phyloP scores from a whole-genome alignment of 2,113 vertebrate species.

The Phoxinus phoxinus region DNA sequence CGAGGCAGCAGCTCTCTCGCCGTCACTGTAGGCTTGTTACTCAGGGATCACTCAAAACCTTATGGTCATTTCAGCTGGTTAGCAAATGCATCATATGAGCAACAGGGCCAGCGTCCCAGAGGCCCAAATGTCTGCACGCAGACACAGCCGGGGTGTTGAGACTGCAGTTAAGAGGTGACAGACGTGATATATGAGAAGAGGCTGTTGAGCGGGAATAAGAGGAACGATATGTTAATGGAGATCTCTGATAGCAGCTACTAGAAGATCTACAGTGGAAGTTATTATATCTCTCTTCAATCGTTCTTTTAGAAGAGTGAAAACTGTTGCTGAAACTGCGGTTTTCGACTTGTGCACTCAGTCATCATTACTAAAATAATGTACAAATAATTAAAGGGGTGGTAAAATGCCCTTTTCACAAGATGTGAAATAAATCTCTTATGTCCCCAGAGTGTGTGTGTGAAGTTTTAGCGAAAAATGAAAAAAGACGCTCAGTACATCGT shows the following conservation, averaged over 20 bases:
- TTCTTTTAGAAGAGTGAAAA: conserved; percentile 26
- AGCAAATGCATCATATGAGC: conserved; percentile 21
- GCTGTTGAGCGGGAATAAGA: background rate
- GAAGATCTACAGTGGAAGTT: conserved; percentile 28
- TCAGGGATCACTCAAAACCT: background rate
- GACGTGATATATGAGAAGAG: conserved; percentile 24
- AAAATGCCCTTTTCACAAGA: too few relatives aligned
- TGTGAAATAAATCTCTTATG: too few relatives aligned
- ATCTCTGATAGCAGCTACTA: conserved; percentile 59
- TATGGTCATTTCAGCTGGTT: conserved; percentile 23
- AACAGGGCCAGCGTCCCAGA: conserved; percentile 15
- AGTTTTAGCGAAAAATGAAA: too few relatives aligned
- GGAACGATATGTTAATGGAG: conserved; percentile 51
- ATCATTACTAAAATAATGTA: background rate
- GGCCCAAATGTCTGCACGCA: background rate
- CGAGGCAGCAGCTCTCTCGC: background rate
- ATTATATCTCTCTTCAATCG: conserved; percentile 31
- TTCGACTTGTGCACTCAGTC: background rate
- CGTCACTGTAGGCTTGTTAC: background rate
- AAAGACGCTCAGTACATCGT: too few relatives aligned
- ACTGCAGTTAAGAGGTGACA: conserved; percentile 4
- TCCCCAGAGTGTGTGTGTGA: too few relatives aligned
- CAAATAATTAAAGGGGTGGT: background rate
- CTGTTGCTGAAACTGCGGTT: background rate
- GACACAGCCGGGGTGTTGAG: background rate